phyloP scores from a whole-genome alignment of 2,888 invertebrate genomes.

The Limnephilus rhombicus region DNA sequence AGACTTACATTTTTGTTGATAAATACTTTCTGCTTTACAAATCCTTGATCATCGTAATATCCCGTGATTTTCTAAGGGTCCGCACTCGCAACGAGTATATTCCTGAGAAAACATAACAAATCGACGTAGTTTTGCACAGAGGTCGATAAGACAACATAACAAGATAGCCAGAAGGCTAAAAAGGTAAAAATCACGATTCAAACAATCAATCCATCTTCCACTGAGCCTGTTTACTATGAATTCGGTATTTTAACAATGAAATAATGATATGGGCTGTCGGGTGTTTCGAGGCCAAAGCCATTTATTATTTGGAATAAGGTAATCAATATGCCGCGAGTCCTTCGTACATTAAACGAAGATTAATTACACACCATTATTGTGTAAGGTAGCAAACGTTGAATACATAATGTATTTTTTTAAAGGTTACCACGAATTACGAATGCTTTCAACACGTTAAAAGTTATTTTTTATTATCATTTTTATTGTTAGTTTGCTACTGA shows the following conservation, averaged over 20 bases:
- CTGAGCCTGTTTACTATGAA: not conserved
- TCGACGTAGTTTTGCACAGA: not conserved
- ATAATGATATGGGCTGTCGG: not conserved
- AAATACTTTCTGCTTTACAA: no score
- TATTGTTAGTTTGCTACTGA: not conserved
- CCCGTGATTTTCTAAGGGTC: no score
- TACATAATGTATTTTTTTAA: not conserved
- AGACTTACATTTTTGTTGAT: no score
- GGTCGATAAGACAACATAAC: not conserved
- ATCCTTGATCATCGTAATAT: no score
- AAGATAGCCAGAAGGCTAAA: not conserved
- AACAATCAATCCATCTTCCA: not conserved
- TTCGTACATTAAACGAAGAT: conserved; percentile 29
- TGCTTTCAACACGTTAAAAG: not conserved
- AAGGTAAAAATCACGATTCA: not conserved
- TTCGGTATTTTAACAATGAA: not conserved
- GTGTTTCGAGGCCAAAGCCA: not conserved
- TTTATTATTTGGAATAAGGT: conserved; percentile 23
- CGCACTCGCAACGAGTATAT: no score
- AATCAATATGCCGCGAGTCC: conserved; percentile 35
- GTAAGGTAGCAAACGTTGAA: conserved; percentile 13
- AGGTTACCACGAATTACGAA: not conserved
- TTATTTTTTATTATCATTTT: not conserved
- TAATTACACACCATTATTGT: conserved; percentile 21
- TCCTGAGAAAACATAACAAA: not conserved